Percentiles rank a stretch among this genome's conserved stretches.
Evolutionary conservation across 2,888 invertebrate species (phyloP).

Genomic region (Camptogramma bilineatum): DNA sequence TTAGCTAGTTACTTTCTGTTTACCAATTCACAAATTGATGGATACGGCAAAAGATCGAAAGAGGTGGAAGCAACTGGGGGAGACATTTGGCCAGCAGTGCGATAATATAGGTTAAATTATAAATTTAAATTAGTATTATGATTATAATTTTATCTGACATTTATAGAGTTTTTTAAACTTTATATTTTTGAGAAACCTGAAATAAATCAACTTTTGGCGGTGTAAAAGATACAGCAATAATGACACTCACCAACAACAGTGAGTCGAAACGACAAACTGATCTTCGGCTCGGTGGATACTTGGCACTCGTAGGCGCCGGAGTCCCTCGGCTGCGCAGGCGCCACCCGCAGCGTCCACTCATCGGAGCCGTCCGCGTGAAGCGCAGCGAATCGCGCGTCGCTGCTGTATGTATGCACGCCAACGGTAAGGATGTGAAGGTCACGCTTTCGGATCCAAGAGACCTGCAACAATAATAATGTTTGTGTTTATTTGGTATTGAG

Average conservation of each 20-base stretch:
- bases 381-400: slow-evolving; percentile 87
- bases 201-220: neutral
- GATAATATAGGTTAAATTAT: too few relatives aligned
- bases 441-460: slow-evolving; percentile 94
- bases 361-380: slow-evolving; percentile 87
- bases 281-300: slow-evolving; percentile 96
- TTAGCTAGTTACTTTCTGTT: too few relatives aligned
- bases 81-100: too few relatives aligned
- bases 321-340: slow-evolving; percentile 89
- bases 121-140: too few relatives aligned
- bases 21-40: too few relatives aligned
- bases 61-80: too few relatives aligned
- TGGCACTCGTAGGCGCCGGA: slow-evolving; percentile 96
- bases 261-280: slow-evolving; percentile 89
- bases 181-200: too few relatives aligned
- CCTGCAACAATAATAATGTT: slow-evolving; percentile 74
- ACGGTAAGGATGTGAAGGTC: slow-evolving; percentile 90
- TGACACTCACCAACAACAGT: slow-evolving; percentile 90
- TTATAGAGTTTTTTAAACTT: too few relatives aligned
- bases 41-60: too few relatives aligned
- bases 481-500: too few relatives aligned
- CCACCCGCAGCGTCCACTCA: slow-evolving; percentile 87
- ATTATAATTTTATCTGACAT: too few relatives aligned
- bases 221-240: too few relatives aligned
- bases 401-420: slow-evolving; percentile 87